These are phyloP conservation scores for Paratilapia polleni DNA, from an alignment of 2,113 vertebrate genomes.

Conservation along the genomic window DNA sequence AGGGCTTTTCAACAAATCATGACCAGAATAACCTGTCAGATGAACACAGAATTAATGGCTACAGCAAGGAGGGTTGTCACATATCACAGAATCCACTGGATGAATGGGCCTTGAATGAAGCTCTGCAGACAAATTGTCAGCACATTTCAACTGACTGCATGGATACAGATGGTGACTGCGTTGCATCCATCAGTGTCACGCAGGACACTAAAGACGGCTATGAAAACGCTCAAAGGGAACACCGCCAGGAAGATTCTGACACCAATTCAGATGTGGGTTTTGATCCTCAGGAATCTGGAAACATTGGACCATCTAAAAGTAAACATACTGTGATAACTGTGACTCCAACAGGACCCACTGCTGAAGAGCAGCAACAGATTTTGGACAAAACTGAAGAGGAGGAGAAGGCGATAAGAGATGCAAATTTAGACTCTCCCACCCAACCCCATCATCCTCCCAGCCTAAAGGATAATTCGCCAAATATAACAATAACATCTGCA, in stretches of 20 bases:
- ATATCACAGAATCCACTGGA: not conserved
- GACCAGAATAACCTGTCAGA: not conserved
- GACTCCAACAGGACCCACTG: not conserved
- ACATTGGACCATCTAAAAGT: not conserved
- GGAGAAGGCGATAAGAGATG: not conserved
- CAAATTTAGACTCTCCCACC: not conserved
- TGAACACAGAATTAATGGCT: not conserved
- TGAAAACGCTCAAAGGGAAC: not conserved
- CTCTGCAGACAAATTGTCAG: not conserved
- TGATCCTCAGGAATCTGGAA: not conserved
- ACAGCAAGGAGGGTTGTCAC: not conserved
- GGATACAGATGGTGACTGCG: constrained; percentile 1
- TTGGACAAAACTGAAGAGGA: not conserved
- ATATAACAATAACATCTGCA: not conserved
- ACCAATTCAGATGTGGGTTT: not conserved
- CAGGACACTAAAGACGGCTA: not conserved
- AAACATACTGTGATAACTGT: constrained; percentile 20
- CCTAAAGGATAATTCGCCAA: not conserved
- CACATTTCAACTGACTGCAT: constrained; percentile 8
- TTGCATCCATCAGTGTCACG: not conserved
- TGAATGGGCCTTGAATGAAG: not conserved
- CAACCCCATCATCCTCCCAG: not conserved
- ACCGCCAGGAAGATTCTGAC: not conserved
- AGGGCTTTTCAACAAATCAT: not conserved
- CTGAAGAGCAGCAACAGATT: constrained; percentile 1